Conservation (phyloP, 2,888 invertebrate genomes). For the Imbricaverruca yamaguchii region DNA sequence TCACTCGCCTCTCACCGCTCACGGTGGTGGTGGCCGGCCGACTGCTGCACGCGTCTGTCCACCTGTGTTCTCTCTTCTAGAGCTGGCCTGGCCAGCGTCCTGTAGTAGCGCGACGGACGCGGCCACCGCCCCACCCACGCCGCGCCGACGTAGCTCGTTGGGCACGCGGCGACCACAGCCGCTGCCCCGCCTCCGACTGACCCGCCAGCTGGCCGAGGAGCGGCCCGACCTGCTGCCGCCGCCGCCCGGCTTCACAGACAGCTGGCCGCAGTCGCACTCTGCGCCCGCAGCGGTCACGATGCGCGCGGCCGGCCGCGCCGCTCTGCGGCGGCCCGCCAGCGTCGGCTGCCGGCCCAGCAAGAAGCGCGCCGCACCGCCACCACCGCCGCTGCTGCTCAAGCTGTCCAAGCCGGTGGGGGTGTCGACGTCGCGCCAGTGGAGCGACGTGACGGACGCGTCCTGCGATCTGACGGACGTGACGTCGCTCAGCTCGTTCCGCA, state of each 20-base stretch:
- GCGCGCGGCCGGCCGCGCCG: neutral
- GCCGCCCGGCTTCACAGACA: neutral
- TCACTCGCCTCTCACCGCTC: neutral
- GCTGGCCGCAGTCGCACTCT: neutral
- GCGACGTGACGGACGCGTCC: neutral
- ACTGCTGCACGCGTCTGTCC: neutral
- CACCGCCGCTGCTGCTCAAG: neutral
- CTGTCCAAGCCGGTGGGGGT: neutral
- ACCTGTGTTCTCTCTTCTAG: conserved; percentile 6
- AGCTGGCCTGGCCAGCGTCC: conserved; percentile 3
- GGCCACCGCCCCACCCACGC: neutral
- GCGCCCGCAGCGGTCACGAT: neutral
- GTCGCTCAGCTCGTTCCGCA: neutral
- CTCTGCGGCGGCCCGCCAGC: neutral
- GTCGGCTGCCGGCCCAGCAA: conserved; percentile 5
- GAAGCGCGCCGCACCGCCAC: conserved; percentile 7
- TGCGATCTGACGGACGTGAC: neutral
- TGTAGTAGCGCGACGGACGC: neutral
- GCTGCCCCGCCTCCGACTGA: neutral
- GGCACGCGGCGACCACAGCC: neutral
- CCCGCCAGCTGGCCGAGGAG: neutral
- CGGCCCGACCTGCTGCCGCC: neutral
- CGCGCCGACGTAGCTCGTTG: neutral
- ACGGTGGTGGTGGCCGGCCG: neutral
- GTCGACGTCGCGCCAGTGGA: neutral